These are phyloP conservation scores for Rhamnusium bicolor DNA, from an alignment of 2,888 invertebrate species.

Conservation along the genomic window DNA sequence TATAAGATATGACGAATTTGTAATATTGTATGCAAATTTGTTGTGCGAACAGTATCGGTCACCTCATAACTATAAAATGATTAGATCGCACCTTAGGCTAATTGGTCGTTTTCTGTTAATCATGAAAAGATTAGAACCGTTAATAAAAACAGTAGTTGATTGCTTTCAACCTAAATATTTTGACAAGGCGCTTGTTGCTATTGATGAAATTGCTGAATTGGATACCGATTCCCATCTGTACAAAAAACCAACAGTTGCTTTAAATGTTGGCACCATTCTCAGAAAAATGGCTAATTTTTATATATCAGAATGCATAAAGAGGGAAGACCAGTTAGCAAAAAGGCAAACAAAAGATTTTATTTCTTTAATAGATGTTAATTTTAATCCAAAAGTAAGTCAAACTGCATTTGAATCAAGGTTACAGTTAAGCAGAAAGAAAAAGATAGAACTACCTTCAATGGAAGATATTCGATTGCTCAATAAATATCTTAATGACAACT, in stretches of 20 bases:
- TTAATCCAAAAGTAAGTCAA: conserved; percentile 12
- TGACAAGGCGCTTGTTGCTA: conserved; percentile 11
- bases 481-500: conserved; percentile 6
- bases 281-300: conserved; percentile 30
- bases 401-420: conserved; percentile 32
- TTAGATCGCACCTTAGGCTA: conserved; percentile 25
- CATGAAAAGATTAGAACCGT: conserved; percentile 3
- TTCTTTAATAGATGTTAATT: conserved; percentile 30
- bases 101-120: conserved; percentile 31
- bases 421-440: conserved; percentile 33
- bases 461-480: conserved; percentile 37
- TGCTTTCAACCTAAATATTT: conserved; percentile 41
- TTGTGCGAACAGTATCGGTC: conserved; percentile 31
- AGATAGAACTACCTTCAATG: conserved; percentile 29
- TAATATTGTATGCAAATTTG: neutral
- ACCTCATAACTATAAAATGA: conserved; percentile 48
- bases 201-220: conserved; percentile 15
- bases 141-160: conserved; percentile 15
- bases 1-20: conserved; percentile 12
- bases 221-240: conserved; percentile 31
- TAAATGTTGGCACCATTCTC: conserved; percentile 42
- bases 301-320: conserved; percentile 42
- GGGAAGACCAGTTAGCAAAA: conserved; percentile 28
- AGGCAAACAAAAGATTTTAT: conserved; percentile 27
- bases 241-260: conserved; percentile 31